Evolutionary conservation across 2,113 vertebrate species (phyloP).

Genomic region (Petromus typicus): DNA sequence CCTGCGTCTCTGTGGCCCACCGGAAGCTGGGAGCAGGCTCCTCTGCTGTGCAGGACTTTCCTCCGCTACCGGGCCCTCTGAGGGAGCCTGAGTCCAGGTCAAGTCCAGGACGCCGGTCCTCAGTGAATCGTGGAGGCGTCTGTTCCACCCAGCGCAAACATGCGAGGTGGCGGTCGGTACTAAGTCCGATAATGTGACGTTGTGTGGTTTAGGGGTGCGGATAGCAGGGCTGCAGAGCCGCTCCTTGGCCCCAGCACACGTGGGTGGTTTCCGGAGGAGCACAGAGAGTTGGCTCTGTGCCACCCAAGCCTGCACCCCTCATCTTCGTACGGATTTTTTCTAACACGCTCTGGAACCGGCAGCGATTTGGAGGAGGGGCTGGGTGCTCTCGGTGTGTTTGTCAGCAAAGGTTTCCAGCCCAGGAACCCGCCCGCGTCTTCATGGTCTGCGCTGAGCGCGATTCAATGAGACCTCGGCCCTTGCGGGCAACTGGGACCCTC

Average conservation of each 20-base stretch:
- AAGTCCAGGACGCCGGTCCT: not conserved
- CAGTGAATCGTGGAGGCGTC: not conserved
- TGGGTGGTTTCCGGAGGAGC: not conserved
- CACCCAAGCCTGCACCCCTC: not conserved
- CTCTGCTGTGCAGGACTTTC: not conserved
- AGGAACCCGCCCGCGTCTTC: not conserved
- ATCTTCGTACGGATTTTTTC: not conserved
- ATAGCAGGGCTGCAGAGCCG: not conserved
- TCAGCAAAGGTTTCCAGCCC: not conserved
- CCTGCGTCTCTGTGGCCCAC: not conserved
- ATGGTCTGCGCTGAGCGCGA: not conserved
- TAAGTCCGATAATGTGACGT: not conserved
- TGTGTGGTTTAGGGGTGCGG: not conserved
- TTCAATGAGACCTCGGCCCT: rapidly evolving
- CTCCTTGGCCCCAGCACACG: not conserved
- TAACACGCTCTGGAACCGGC: not conserved
- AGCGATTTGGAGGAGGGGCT: not conserved
- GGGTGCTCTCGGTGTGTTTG: not conserved
- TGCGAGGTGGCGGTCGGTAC: not conserved
- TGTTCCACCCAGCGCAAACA: not conserved
- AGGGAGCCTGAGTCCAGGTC: not conserved
- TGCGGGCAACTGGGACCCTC: too few species aligned
- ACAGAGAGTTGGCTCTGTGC: rapidly evolving
- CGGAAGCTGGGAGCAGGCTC: rapidly evolving
- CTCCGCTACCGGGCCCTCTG: not conserved